Percentiles rank a stretch among this genome's conserved stretches.
Evolutionary conservation across 2,888 invertebrate genomes (phyloP).

Genomic region (Himalopsyche kuldschensis): DNA sequence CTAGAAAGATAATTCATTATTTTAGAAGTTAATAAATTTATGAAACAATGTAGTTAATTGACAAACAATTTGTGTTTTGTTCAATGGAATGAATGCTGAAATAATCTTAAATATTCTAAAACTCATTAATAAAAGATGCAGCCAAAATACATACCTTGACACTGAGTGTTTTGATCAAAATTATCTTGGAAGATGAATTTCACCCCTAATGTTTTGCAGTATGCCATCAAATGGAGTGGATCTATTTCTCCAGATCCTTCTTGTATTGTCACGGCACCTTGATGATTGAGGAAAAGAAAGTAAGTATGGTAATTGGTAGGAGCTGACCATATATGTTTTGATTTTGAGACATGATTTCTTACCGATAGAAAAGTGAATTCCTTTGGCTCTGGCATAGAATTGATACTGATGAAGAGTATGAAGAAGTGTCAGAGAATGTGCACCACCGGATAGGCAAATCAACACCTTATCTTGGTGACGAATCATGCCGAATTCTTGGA

Average conservation of each 20-base stretch:
- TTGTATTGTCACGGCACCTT: slow-evolving; percentile 59
- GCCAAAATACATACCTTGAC: background rate
- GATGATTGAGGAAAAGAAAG: slow-evolving; percentile 35
- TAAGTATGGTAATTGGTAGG: background rate
- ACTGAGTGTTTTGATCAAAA: slow-evolving; percentile 34
- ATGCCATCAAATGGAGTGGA: slow-evolving; percentile 69
- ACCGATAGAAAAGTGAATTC: slow-evolving; percentile 71
- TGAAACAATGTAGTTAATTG: background rate
- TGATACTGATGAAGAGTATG: slow-evolving; percentile 85
- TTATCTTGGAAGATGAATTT: slow-evolving; percentile 76
- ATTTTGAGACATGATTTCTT: slow-evolving; percentile 41
- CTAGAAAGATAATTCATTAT: slow-evolving; percentile 10
- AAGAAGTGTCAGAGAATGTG: slow-evolving; percentile 80
- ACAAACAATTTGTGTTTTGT: background rate
- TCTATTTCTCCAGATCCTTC: slow-evolving; percentile 77
- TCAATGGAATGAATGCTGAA: background rate
- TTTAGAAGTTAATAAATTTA: background rate
- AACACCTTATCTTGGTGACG: slow-evolving; percentile 79
- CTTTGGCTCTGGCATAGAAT: slow-evolving; percentile 73
- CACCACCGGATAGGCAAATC: slow-evolving; percentile 83
- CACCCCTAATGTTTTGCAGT: slow-evolving; percentile 71
- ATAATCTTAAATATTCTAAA: background rate
- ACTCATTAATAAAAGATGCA: background rate
- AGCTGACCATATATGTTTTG: background rate
- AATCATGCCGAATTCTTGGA: slow-evolving; percentile 83